These are phyloP conservation scores for Channa striata DNA, from an alignment of 2,797 vertebrate species.

Conservation along the genomic window DNA sequence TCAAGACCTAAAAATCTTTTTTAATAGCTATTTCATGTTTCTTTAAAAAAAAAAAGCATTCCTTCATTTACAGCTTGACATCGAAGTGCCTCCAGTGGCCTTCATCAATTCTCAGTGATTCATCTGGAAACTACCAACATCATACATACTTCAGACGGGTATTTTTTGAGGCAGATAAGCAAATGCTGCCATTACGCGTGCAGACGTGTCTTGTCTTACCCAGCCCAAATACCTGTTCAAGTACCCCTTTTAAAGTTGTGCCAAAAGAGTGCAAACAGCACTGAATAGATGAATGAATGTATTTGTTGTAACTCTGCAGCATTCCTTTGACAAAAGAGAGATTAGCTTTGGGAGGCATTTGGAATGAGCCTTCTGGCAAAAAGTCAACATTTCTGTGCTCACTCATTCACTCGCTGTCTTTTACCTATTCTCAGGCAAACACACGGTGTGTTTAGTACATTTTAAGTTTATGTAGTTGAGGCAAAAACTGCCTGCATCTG, in stretches of 20 bases:
- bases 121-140: conserved; percentile 47
- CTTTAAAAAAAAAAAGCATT: not conserved
- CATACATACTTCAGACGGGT: conserved; percentile 31
- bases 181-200: conserved; percentile 27
- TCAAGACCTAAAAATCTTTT: conserved; percentile 7
- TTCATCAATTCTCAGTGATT: conserved; percentile 27
- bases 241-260: conserved; percentile 68
- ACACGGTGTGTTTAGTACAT: conserved; percentile 48
- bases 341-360: conserved; percentile 70
- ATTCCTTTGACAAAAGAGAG: conserved; percentile 83
- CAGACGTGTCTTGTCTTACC: conserved; percentile 71
- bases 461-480: conserved; percentile 58
- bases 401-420: conserved; percentile 41
- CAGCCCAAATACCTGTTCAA: conserved; percentile 68
- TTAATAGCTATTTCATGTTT: conserved; percentile 16
- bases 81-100: conserved; percentile 8
- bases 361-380: conserved; percentile 72
- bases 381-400: conserved; percentile 70
- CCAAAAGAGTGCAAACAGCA: conserved; percentile 64
- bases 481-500: conserved; percentile 63
- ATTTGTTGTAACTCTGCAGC: conserved; percentile 76
- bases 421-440: conserved; percentile 31
- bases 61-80: not conserved
- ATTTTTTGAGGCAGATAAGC: conserved; percentile 48
- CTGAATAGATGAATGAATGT: conserved; percentile 77